Base-by-base conservation (phyloP, 2,113 vertebrate species). In the Lophochroa leadbeateri region DNA sequence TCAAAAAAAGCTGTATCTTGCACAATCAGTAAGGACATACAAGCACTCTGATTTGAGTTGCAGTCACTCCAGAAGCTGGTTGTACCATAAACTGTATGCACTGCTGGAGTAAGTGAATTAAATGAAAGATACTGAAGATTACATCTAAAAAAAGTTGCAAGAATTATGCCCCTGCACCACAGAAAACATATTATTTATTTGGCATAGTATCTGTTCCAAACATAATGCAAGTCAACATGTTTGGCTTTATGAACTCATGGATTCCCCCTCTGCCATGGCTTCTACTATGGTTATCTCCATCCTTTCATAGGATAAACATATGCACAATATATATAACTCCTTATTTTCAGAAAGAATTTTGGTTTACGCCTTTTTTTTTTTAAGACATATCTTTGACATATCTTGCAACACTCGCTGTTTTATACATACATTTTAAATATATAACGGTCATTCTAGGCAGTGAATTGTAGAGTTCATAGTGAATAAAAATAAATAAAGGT, bases 261-360 rank as follows among this genome's bases (percentile, higher is more conserved):
- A 52, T 25, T 85, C 4, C 10, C 13, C 1, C 0, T 11, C 24
- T 1, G 2, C 13, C 28, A 35, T 7, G 14, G 8, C 20, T 63
- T 61, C 50, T 79, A 24, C 39, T 79, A 41, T 65, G 49, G 17
- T 50, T 37, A 77, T 60, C 29, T 31, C 25, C 20, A 80, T 16
- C 27, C 21, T 76, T 76, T 71, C 78, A 60, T 0, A 57, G 31
- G 31, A 84, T 21, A 60, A 37, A 91, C 78, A 69, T n/a, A 67
- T 0, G 3, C 4, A 52, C 2, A 69, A 37, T 57, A 60, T 16
- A 44, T 37, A 3, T 44, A 83, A 47, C 6, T 65, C 24, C 25
- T 41, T 63, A 29, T 47, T 70, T 61, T 74, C 7, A 37, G 17
- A 70, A 72, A 46, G 63, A 41, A 44, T 19, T 4, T 9, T 80